Evolutionary conservation across 2,888 invertebrate genomes (phyloP), one percentile per base, ranked within the genome.

Genomic region (Brenthis daphne): DNA sequence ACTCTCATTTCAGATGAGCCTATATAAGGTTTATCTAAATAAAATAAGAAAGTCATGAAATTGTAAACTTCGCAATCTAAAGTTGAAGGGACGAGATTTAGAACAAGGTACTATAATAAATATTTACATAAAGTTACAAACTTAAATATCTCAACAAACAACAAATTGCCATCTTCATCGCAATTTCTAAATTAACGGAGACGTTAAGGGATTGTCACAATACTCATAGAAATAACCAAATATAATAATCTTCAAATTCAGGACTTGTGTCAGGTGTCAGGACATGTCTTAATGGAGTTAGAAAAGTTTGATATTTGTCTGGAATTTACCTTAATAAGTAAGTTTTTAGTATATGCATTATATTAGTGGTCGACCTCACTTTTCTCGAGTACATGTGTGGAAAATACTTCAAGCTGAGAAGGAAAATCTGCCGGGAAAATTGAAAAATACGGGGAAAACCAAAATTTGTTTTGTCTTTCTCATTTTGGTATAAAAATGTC

Each of bases 101-200:
- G 57, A 58, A 51, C 58, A 53, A 43, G 65, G 47, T 24, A 53
- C 29, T 65, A 50, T 50, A 14, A 63, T 53, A 63, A 54, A 66
- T 58, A 66, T 66, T 66, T 58, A 66, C 58, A 58, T 58, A 58
- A 58, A 66, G 58, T 58, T 47, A 66, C 37, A 29, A 66, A 53
- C 47, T 43, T 56, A n/a, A 64, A 55, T 43, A 54, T 55, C 24
- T 47, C n/a, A 43, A 43, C 37, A 43, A 43, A 8, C 37, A 43
- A 43, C 37, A 2, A 54, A 53, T 24, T 20, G 63, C 37, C 24
- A 14, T 58, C 14, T 48, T n/a, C 6, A 48, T 43, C 33, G 37
- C 37, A 51, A 37, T 63, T 53, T 54, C 53, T 24, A 43, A 63
- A 54, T 63, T 54, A 63, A 24, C 54, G 16, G 53, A 37, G 43